Base-by-base conservation (phyloP, 2,797 vertebrate genomes). In the Cryptoprocta ferox region DNA sequence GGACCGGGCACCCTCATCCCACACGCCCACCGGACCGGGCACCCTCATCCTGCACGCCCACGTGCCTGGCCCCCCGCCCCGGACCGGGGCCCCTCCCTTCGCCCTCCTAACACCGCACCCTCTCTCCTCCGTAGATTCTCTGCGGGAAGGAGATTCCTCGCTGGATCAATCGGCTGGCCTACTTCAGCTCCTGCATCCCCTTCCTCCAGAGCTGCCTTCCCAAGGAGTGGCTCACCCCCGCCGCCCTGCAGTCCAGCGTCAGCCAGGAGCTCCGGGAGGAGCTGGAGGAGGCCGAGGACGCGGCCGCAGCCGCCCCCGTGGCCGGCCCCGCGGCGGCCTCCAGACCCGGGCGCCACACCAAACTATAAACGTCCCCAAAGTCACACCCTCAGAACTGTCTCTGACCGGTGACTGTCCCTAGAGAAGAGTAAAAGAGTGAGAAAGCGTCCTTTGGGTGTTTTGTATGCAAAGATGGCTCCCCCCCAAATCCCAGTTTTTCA, bases 161-260 rank as follows among this genome's bases (percentile, higher is more conserved):
- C 97, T 99, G 99, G 99, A 99, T 99, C 96, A 99, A 99, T 98
- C 99, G 99, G 42, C 99, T 99, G 95, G 99, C 99, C 98, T 99
- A 99, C 99, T 99, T 99, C 99, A 99, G 99, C 98, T 99, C 99
- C 95, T 99, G 99, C 42, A 99, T 99, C 97, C 99, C 99, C 6
- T 99, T 99, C 98, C 99, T 99, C 39, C 99, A 99, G 99, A 99
- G 99, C 98, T 99, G 99, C 98, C 99, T 99, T 98, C 99, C 99
- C 2, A 99, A 99, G 98, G 99, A 99, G 99, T 99, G 99, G 99
- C 99, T 99, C 83, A 99, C 99, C 3, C 99, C 99, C 0, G 99
- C 99, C 2, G 99, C 99, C 91, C 99, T 99, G 98, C 99, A 99
- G 99, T 99, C 99, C 84, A 99, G 99, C 18, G 99, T 99, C 94